Evolutionary conservation across 2,888 invertebrate genomes (phyloP).

Genomic region (Himalopsyche tibetana): DNA sequence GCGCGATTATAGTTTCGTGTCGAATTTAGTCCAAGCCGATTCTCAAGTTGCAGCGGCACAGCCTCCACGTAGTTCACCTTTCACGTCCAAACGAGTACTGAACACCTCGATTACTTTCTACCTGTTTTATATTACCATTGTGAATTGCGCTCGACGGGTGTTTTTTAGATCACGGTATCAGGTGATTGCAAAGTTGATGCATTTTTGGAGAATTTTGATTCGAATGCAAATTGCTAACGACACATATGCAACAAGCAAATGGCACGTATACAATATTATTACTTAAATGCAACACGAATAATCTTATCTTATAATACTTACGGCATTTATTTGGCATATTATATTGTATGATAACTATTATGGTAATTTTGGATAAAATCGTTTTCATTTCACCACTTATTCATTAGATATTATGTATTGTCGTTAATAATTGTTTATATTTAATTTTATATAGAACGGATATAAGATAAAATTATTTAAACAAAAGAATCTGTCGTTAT

Average conservation of each 20-base stretch:
- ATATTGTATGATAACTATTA: no score
- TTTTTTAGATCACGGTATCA: conserved; percentile 4
- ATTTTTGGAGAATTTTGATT: background rate
- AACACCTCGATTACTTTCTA: conserved; percentile 74
- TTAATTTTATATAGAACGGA: no score
- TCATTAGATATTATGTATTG: no score
- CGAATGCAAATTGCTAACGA: background rate
- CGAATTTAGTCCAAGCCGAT: background rate
- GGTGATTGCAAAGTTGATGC: conserved; percentile 26
- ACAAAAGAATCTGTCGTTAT: no score
- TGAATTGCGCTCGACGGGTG: background rate
- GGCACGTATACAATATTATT: no score
- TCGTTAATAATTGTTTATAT: no score
- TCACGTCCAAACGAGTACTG: conserved; percentile 73
- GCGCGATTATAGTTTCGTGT: background rate
- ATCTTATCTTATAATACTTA: no score
- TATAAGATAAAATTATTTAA: no score
- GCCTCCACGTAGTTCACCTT: conserved; percentile 69
- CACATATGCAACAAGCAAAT: background rate
- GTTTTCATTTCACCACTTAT: no score
- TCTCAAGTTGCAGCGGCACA: conserved; percentile 42
- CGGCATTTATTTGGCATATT: no score
- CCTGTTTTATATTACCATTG: conserved; percentile 71
- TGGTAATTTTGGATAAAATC: no score
- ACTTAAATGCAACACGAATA: no score